These are phyloP conservation scores for Andrena flavipes DNA, from an alignment of 2,888 invertebrate genomes.

Conservation along the genomic window DNA sequence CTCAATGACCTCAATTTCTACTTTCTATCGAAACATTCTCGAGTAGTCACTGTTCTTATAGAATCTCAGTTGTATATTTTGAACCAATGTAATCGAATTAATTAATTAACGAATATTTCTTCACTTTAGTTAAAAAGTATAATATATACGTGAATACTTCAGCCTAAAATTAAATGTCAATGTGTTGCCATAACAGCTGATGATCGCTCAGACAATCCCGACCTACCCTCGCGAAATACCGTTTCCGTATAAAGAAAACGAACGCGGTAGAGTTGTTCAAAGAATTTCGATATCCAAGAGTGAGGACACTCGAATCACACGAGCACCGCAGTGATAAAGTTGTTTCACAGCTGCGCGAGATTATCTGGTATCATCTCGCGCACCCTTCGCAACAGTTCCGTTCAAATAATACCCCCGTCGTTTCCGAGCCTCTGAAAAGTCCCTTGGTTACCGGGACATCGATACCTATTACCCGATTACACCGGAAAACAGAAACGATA, in stretches of 20 bases:
- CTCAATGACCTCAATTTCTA: too few species aligned
- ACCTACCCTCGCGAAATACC: background rate
- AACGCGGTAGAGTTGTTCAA: background rate
- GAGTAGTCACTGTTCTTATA: too few species aligned
- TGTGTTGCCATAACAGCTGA: too few species aligned
- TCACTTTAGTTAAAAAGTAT: too few species aligned
- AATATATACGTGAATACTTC: too few species aligned
- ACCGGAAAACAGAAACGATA: constrained; percentile 21
- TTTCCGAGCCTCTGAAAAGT: constrained; percentile 34
- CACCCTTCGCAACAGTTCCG: constrained; percentile 42
- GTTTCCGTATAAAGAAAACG: background rate
- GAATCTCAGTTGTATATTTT: too few species aligned
- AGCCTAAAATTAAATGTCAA: too few species aligned
- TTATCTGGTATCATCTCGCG: constrained; percentile 76
- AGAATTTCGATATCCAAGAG: constrained; percentile 18
- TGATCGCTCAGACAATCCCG: too few species aligned
- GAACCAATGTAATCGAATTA: too few species aligned
- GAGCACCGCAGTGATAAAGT: constrained; percentile 68
- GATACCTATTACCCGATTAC: constrained; percentile 45
- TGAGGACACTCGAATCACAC: constrained; percentile 60
- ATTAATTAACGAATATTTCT: too few species aligned
- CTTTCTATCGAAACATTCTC: too few species aligned
- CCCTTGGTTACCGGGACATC: constrained; percentile 35
- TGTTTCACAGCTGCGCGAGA: constrained; percentile 74
- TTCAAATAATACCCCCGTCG: constrained; percentile 34